Evolutionary conservation across 2,113 vertebrate species (phyloP), one percentile per base, ranked within the genome.

Genomic region (Chaenogobius annularis): DNA sequence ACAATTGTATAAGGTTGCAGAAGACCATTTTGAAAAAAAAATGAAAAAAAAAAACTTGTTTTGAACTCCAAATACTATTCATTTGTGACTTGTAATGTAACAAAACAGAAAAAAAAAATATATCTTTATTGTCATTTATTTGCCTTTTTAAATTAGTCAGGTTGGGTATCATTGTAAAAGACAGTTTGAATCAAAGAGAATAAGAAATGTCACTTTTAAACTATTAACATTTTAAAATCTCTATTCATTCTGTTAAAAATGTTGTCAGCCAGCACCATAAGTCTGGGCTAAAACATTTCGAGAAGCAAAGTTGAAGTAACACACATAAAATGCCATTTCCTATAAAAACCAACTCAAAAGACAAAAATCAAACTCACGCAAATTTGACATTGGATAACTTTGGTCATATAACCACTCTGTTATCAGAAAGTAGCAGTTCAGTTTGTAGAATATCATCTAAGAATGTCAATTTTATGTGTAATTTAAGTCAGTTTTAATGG

Each of bases 401-500:
- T 52, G n/a, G 5, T 6, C 17, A 9, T 19, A 20, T n/a, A n/a
- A 54, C 50, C 11, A 8, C 52, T 55, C 52, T 7, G 10, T 55
- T 22, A 22, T 11, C 9, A 31, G 2, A 22, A 55, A 55, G 52
- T 10, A 58, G 22, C 55, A 12, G 55, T 26, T 26, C 23, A 58
- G 0, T 22, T 58, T 58, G 20, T 23, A 7, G 12, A 58, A 58
- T 12, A 26, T 35, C 3, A 37, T 7, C 17, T 19, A 19, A n/a
- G 9, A 69, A 40, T 54, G 23, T 61, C 3, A 0, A n/a, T 48
- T 0, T 50, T 63, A 19, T 59, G 47, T 50, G 5, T 7, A 47
- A 5, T 54, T 26, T 50, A 5, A 71, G 55, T 26, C 22, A 12
- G 44, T 72, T 76, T 44, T 10, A 78, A 80, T 76, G 79, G 64